Evolutionary conservation across 2,113 vertebrate species (phyloP).

Genomic region (Puntigrus tetrazona): DNA sequence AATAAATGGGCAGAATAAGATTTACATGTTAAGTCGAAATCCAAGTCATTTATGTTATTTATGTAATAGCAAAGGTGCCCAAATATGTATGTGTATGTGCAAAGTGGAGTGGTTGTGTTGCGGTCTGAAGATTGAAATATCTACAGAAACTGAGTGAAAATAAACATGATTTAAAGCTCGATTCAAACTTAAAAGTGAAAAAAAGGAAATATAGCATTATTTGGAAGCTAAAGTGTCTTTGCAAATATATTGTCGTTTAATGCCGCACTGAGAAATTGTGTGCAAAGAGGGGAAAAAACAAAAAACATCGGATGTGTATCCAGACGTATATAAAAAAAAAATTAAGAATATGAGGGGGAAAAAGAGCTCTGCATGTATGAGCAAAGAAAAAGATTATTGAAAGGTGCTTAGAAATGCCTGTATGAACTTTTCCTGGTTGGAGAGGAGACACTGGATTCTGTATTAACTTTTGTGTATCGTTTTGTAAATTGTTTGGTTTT

Average conservation of each 20-base stretch:
- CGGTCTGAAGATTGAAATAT: constrained; percentile 32
- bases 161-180: constrained; percentile 27
- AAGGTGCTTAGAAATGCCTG: constrained; percentile 35
- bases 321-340: not conserved
- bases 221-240: constrained; percentile 14
- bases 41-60: constrained; percentile 29
- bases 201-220: constrained; percentile 12
- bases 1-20: not conserved
- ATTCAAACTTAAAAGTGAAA: constrained; percentile 24
- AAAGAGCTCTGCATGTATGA: constrained; percentile 30
- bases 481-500: constrained; percentile 11
- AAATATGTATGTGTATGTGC: constrained; percentile 35
- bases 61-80: constrained; percentile 27
- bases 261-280: constrained; percentile 17
- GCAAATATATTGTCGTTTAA: constrained; percentile 35
- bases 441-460: constrained; percentile 9
- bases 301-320: constrained; percentile 34
- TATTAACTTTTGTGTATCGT: constrained; percentile 17
- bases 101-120: constrained; percentile 30
- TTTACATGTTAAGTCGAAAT: not conserved
- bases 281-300: not conserved
- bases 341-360: not conserved
- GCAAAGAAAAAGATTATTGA: constrained; percentile 34
- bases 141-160: constrained; percentile 13
- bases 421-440: constrained; percentile 24